phyloP scores from a whole-genome alignment of 2,797 vertebrate genomes.

The Girardinus metallicus region DNA sequence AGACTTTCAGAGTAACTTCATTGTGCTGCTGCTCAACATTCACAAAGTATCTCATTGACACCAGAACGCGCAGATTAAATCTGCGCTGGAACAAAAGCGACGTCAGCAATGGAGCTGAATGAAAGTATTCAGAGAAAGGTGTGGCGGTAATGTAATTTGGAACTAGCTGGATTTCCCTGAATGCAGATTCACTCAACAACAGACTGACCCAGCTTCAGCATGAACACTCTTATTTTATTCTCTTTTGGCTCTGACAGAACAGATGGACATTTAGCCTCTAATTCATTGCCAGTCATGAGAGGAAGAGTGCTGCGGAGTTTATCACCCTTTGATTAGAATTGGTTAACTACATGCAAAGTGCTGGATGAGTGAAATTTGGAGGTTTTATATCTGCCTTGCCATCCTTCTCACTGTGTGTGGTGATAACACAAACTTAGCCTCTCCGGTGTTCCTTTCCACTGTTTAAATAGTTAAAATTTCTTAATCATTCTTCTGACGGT shows the following conservation, averaged over 20 bases:
- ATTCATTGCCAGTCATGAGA: not conserved
- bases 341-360: not conserved
- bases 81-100: not conserved
- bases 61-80: slow-evolving; percentile 9
- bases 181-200: slow-evolving; percentile 5
- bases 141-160: not conserved
- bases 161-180: not conserved
- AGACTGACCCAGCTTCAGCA: not conserved
- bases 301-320: not conserved
- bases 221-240: not conserved
- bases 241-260: not conserved
- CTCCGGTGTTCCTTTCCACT: not conserved
- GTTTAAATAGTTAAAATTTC: not conserved
- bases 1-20: slow-evolving; percentile 29
- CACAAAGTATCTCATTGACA: slow-evolving; percentile 10
- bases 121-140: not conserved
- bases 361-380: not conserved
- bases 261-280: not conserved
- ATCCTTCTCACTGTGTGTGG: not conserved
- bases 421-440: not conserved
- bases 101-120: not conserved
- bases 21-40: slow-evolving; percentile 16
- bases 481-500: not conserved
- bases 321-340: not conserved
- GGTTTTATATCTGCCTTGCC: not conserved